These are phyloP conservation scores for Smutsia gigantea DNA, from an alignment of 2,797 vertebrate genomes.

Conservation along the genomic window DNA sequence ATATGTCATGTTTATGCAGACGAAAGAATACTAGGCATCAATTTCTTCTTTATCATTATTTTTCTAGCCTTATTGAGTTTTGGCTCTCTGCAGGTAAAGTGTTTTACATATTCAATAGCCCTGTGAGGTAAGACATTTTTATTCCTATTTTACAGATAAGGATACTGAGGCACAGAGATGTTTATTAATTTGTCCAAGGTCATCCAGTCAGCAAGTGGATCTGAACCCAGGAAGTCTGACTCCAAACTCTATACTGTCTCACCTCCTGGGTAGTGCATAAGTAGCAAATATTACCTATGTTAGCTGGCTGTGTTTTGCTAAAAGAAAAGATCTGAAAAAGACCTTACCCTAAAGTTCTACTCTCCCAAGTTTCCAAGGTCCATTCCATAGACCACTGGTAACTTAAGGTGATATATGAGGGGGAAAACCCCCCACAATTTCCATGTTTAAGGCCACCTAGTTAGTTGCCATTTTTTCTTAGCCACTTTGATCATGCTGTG, in stretches of 20 bases:
- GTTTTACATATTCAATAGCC: not conserved
- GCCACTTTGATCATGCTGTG: not conserved
- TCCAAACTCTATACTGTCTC: not conserved
- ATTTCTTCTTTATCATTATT: not conserved
- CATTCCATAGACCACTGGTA: not conserved
- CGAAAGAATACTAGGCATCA: not conserved
- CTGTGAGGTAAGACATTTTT: not conserved
- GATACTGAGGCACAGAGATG: not conserved
- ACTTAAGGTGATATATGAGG: not conserved
- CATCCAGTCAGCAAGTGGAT: not conserved
- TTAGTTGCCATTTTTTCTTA: constrained; percentile 7
- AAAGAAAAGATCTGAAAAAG: not conserved
- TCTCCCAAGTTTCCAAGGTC: not conserved
- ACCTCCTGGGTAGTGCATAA: not conserved
- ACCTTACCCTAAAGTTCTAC: not conserved
- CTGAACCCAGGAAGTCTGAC: constrained; percentile 16
- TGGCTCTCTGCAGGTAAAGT: not conserved
- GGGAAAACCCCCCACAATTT: not conserved
- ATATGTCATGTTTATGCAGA: constrained; percentile 26
- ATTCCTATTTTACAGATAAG: constrained; percentile 23
- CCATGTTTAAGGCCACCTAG: not conserved
- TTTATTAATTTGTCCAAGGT: constrained; percentile 29
- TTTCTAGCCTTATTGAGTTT: constrained; percentile 21
- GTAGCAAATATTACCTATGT: not conserved
- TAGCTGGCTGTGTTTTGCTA: not conserved